Conservation (phyloP, 2,888 invertebrate genomes). For the Eupeodes luniger region DNA sequence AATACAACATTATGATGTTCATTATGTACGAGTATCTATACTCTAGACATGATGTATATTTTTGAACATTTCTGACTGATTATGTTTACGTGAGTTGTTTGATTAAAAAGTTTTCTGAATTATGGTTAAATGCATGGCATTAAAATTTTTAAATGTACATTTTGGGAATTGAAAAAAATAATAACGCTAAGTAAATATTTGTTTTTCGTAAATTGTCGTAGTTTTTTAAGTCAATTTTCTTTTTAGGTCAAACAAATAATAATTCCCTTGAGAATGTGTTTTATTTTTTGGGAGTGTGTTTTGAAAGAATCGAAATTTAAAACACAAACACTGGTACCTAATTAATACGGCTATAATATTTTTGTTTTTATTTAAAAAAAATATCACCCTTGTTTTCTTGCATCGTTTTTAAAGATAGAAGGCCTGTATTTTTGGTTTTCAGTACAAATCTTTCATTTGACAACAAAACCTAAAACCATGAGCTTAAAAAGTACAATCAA, state of each 20-base stretch:
- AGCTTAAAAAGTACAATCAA: too few species aligned
- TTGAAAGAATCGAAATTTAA: neutral
- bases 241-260: constrained; percentile 7
- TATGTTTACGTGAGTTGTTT: constrained; percentile 26
- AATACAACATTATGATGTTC: neutral
- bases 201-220: constrained; percentile 7
- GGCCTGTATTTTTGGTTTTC: too few species aligned
- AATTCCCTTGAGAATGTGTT: neutral
- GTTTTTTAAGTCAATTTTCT: neutral
- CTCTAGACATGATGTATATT: neutral
- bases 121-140: constrained; percentile 10
- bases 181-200: constrained; percentile 10
- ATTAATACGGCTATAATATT: too few species aligned
- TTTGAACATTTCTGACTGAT: constrained; percentile 7
- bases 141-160: neutral
- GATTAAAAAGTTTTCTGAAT: constrained; percentile 13
- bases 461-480: too few species aligned
- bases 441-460: too few species aligned
- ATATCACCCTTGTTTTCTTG: too few species aligned
- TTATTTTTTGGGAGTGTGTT: neutral
- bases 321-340: neutral
- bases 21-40: neutral
- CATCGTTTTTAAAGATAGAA: too few species aligned
- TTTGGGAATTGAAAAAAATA: neutral
- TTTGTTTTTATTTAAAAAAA: too few species aligned